A percentile compares a stretch with the other conserved stretches of the same genome.
Conservation (phyloP, 2,797 vertebrate genomes). For the Steatocranus sp. region DNA sequence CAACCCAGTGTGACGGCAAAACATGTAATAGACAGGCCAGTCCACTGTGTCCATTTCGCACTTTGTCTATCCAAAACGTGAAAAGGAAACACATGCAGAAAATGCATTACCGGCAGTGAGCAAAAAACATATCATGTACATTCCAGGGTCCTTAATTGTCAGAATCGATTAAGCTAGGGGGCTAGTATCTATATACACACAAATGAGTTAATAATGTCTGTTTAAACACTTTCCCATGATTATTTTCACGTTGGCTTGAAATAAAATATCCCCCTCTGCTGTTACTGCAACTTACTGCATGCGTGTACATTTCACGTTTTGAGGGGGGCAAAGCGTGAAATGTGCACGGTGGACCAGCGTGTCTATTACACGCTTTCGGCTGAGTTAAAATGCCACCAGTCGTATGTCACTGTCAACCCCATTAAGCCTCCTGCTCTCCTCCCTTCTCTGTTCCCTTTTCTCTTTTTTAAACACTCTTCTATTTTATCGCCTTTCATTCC, state of each 20-base stretch:
- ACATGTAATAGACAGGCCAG: background rate
- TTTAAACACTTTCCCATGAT: background rate
- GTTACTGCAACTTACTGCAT: background rate
- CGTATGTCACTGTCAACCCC: slow-evolving; percentile 38
- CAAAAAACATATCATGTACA: background rate
- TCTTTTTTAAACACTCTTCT: slow-evolving; percentile 31
- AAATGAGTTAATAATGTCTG: background rate
- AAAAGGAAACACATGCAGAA: background rate
- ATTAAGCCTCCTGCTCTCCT: background rate
- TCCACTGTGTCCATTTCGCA: background rate
- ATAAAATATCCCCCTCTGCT: background rate
- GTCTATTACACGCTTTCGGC: background rate
- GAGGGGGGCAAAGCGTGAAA: background rate
- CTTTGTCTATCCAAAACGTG: background rate
- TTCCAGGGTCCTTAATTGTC: background rate
- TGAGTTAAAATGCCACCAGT: slow-evolving; percentile 38
- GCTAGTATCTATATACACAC: background rate
- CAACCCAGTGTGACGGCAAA: background rate
- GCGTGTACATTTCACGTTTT: background rate
- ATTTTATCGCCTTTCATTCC: slow-evolving; percentile 26
- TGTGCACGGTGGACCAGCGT: background rate
- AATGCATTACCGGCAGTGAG: background rate
- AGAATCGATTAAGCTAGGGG: background rate
- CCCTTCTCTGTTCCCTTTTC: slow-evolving; percentile 15
- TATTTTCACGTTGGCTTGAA: background rate